These are phyloP conservation scores for Phorcus lineatus DNA, from an alignment of 2,888 invertebrate genomes.

Conservation along the genomic window DNA sequence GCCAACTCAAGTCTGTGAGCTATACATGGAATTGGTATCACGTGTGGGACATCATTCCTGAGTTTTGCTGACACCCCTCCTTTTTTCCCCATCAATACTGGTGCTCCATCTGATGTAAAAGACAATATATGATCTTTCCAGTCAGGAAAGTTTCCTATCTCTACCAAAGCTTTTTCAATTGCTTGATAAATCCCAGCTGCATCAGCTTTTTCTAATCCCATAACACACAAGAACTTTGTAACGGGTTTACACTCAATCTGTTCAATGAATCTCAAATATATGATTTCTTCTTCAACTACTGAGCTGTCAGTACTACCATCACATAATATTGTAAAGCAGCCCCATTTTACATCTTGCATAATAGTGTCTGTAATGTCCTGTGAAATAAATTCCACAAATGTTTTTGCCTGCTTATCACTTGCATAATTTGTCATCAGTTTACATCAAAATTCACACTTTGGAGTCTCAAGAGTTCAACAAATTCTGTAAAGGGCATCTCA, in stretches of 20 bases:
- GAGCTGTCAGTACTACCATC: not conserved
- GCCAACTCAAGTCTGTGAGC: no score
- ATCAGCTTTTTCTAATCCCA: constrained; percentile 4
- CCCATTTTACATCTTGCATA: not conserved
- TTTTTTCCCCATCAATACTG: not conserved
- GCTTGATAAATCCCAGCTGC: not conserved
- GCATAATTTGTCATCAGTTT: not conserved
- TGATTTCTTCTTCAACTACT: not conserved
- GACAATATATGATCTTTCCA: not conserved
- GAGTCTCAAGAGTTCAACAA: constrained; percentile 4
- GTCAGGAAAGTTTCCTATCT: not conserved
- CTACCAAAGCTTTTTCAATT: not conserved
- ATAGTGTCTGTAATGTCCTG: not conserved
- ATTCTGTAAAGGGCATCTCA: constrained; percentile 5
- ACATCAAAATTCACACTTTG: not conserved
- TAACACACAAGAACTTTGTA: not conserved
- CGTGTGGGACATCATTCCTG: not conserved
- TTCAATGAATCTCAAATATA: not conserved
- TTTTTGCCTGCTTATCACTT: not conserved
- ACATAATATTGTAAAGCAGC: not conserved
- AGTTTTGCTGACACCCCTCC: not conserved
- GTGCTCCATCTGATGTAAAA: constrained; percentile 5
- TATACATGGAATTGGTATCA: no score
- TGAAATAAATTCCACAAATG: constrained; percentile 1
- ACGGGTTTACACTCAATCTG: not conserved